These are phyloP conservation scores for Papilio helenus DNA, from an alignment of 1,140 invertebrate species.

Conservation along the genomic window DNA sequence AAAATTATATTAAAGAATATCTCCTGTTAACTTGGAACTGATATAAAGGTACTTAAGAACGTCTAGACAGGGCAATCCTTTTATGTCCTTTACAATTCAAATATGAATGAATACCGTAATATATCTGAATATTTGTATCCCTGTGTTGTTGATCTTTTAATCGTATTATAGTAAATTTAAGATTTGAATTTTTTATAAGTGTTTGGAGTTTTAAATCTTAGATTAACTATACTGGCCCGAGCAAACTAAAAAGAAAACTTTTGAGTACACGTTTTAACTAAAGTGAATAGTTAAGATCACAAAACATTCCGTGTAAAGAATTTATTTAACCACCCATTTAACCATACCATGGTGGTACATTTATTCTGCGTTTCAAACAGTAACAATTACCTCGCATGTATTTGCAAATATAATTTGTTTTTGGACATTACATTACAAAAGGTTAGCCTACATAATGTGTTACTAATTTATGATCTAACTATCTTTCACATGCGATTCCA, in stretches of 20 bases:
- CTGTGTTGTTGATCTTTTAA: neutral
- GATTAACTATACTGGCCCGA: neutral
- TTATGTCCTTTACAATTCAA: constrained; percentile 14
- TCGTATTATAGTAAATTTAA: neutral
- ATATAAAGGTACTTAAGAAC: neutral
- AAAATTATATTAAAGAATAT: neutral
- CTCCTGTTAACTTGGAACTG: neutral
- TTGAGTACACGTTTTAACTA: neutral
- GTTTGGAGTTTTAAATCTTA: neutral
- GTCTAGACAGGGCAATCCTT: constrained; percentile 15
- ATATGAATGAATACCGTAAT: neutral
- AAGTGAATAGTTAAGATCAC: neutral
- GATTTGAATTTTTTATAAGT: neutral
- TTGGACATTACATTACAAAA: neutral
- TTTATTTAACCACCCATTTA: neutral
- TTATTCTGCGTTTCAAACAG: neutral
- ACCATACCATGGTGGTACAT: no score
- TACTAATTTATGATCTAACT: neutral
- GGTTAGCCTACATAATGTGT: neutral
- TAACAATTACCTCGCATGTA: constrained; percentile 13
- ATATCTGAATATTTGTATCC: neutral
- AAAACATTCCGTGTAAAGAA: neutral
- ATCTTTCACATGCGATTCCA: no score
- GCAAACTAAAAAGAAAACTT: neutral
- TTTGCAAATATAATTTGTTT: constrained; percentile 13